These are phyloP conservation scores for Lasioglossum morio DNA, from an alignment of 2,888 invertebrate genomes.

Conservation along the genomic window DNA sequence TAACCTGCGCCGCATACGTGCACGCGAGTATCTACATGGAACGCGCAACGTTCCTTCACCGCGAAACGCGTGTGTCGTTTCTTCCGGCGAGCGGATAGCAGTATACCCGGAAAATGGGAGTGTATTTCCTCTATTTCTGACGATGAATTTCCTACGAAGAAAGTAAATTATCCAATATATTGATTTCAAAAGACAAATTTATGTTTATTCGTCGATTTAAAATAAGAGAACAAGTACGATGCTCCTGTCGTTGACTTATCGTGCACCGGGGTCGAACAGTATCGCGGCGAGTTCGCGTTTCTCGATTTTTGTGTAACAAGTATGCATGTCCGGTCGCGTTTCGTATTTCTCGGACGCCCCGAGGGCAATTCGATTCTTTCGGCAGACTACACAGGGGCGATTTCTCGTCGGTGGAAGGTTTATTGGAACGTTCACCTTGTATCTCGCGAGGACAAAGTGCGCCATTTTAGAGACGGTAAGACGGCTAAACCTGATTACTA, in stretches of 20 bases:
- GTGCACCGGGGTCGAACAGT: not conserved
- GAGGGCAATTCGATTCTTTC: not conserved
- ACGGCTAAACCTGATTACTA: constrained; percentile 32
- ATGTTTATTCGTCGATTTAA: too few species aligned
- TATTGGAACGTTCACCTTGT: not conserved
- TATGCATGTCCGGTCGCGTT: not conserved
- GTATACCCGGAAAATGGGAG: not conserved
- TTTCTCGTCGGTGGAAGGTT: not conserved
- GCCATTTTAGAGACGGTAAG: not conserved
- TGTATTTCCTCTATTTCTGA: not conserved
- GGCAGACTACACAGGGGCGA: not conserved
- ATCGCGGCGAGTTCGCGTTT: not conserved
- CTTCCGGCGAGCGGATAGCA: not conserved
- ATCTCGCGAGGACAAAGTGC: not conserved
- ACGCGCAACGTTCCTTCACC: not conserved
- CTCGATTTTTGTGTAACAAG: not conserved
- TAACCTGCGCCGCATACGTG: not conserved
- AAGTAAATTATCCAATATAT: not conserved
- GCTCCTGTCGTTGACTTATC: not conserved
- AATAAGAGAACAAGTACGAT: too few species aligned
- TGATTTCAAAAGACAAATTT: too few species aligned
- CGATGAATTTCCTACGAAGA: not conserved
- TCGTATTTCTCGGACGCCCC: not conserved
- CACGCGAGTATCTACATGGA: not conserved
- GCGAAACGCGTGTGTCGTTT: not conserved